phyloP scores from a whole-genome alignment of 1,140 invertebrate species.

The Lepidostoma basale region DNA sequence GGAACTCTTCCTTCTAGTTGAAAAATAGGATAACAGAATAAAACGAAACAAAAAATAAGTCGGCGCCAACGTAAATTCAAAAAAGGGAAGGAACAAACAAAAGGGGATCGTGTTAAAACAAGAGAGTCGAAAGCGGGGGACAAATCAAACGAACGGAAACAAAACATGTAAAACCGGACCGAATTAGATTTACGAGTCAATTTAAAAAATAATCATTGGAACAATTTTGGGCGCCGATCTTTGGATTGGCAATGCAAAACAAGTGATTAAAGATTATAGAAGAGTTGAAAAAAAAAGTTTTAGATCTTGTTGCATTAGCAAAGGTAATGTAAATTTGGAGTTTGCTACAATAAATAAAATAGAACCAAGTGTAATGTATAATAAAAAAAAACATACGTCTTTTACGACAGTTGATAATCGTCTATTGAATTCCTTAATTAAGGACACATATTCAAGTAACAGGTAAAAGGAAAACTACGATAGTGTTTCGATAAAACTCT shows the following conservation, averaged over 20 bases:
- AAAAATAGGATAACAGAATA: slow-evolving; percentile 43
- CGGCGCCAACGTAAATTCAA: slow-evolving; percentile 10
- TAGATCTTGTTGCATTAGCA: no score
- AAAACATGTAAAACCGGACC: slow-evolving; percentile 35
- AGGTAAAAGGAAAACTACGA: slow-evolving; percentile 12
- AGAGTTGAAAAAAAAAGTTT: neutral
- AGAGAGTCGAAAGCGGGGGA: no score
- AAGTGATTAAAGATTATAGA: no score
- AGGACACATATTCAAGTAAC: neutral
- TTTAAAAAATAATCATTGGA: neutral
- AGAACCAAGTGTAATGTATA: no score
- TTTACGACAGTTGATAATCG: no score
- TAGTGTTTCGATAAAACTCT: neutral
- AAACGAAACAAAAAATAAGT: slow-evolving; percentile 33
- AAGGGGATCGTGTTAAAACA: neutral
- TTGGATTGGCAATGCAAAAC: no score
- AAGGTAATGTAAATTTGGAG: no score
- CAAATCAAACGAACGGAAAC: slow-evolving; percentile 22
- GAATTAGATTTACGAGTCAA: slow-evolving; percentile 33
- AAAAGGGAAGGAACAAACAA: slow-evolving; percentile 6
- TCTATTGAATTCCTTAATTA: no score
- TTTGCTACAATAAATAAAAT: no score
- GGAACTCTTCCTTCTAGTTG: slow-evolving; percentile 80
- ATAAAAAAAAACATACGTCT: no score
- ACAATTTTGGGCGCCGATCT: neutral